Evolutionary conservation across 1,140 invertebrate species (phyloP), one percentile per base, ranked within the genome.

Genomic region (Protaetia brevitarsis): DNA sequence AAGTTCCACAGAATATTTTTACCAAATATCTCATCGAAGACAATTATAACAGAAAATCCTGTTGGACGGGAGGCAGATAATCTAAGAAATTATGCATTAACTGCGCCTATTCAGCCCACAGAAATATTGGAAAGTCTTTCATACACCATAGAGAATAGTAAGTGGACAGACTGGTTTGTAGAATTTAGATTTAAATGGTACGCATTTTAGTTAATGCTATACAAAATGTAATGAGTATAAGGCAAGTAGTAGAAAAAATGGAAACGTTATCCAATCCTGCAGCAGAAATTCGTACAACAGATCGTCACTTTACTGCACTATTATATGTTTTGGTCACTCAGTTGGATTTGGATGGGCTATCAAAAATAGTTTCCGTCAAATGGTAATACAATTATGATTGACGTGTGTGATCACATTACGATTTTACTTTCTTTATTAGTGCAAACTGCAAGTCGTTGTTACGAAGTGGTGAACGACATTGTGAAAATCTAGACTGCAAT

Each of bases 21-120:
- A 2, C 74, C 79, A 0, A 71, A 68, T 19, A 66, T 78, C 10
- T 75, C 77, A 26, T 70, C 74, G 0, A 75, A 78, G 19, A 80
- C 77, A 10, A 79, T 85, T 21, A 68, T 85, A 41, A 85, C 84
- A 0, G 82, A 83, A 69, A 80, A 84, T 73, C 84, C 83, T 62
- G 74, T 81, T 64, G 80, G 80, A 0, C 69, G 76, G 6, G 83
- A 85, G 68, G 82, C 81, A 0, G 77, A 83, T 60, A 69, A 77
- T 0, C 71, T 85, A 29, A 66, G 78, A 16, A 73, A 81, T 10
- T 82, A 82, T 64, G 79, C 81, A 7, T 68, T 70, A 61, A 71
- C 58, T 59, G 75, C 74, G 21, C 66, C 70, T 16, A 68, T 77
- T 36, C 65, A 72, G 56, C 71, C 70, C 2, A 69, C 69, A 27